These are phyloP conservation scores for Mechanitis mazaeus DNA, from an alignment of 2,888 invertebrate species.

Conservation along the genomic window DNA sequence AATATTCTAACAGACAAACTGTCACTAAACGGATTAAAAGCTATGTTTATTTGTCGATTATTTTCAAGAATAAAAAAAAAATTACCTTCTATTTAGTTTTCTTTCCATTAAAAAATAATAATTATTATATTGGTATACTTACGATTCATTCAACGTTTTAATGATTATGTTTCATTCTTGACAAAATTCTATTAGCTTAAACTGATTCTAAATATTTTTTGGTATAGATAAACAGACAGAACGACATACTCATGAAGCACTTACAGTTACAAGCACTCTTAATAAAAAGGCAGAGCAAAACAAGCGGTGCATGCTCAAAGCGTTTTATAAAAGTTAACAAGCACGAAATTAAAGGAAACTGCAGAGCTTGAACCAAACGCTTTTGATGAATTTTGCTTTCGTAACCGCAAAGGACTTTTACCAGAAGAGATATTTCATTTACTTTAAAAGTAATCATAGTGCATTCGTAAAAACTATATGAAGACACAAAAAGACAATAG, in stretches of 20 bases:
- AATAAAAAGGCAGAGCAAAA: background rate
- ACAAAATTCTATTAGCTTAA: too few relatives aligned
- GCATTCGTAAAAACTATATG: background rate
- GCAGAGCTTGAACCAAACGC: background rate
- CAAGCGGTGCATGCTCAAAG: background rate
- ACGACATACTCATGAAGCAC: background rate
- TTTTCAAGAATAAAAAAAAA: too few relatives aligned
- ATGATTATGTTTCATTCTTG: too few relatives aligned
- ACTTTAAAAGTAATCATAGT: background rate
- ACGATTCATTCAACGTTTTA: too few relatives aligned
- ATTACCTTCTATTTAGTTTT: too few relatives aligned
- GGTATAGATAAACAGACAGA: background rate
- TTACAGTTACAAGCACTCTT: background rate
- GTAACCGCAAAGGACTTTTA: constrained; percentile 1
- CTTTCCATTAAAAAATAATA: too few relatives aligned
- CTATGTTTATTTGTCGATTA: too few relatives aligned
- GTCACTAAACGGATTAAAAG: too few relatives aligned
- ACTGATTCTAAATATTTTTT: background rate
- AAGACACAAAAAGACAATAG: background rate
- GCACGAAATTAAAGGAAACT: constrained; percentile 4
- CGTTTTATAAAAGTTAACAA: constrained; percentile 4
- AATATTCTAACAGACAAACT: too few relatives aligned
- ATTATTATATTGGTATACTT: too few relatives aligned
- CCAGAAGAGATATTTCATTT: background rate
- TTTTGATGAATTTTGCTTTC: constrained; percentile 2